phyloP scores from a whole-genome alignment of 2,888 invertebrate species.

The Eupithecia pulchellata region DNA sequence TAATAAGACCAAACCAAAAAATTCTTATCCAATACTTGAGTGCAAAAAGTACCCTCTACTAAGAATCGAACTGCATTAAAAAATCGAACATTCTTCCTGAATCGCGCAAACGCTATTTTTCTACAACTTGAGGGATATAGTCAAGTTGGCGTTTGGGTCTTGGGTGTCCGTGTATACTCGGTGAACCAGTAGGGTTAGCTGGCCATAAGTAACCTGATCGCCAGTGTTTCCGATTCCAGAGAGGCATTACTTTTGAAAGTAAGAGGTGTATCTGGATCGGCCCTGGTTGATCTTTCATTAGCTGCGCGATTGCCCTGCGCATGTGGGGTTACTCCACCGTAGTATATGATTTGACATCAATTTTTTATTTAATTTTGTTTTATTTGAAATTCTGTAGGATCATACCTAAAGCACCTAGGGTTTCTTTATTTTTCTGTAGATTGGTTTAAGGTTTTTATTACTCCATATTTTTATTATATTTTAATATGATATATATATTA shows the following conservation, averaged over 20 bases:
- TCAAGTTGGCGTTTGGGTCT: accelerated
- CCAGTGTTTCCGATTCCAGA: constrained; percentile 19
- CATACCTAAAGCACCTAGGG: too few relatives aligned
- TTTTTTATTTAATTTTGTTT: constrained; percentile 15
- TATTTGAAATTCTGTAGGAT: too few relatives aligned
- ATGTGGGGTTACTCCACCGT: constrained; percentile 46
- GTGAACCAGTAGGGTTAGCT: constrained; percentile 53
- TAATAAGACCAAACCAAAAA: not conserved
- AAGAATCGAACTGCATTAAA: constrained; percentile 8
- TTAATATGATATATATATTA: too few relatives aligned
- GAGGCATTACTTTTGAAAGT: constrained; percentile 42
- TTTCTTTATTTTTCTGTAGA: too few relatives aligned
- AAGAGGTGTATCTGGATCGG: constrained; percentile 37
- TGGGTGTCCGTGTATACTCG: constrained; percentile 61
- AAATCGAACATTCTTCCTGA: constrained; percentile 32
- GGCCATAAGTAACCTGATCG: constrained; percentile 41
- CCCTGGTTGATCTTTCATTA: constrained; percentile 21
- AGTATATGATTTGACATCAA: constrained; percentile 55
- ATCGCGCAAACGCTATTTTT: constrained; percentile 57
- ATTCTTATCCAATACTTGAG: not conserved
- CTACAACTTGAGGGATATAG: constrained; percentile 18
- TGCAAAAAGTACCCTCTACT: constrained; percentile 18
- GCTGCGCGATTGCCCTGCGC: constrained; percentile 47
- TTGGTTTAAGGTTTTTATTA: too few relatives aligned
- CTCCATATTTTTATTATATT: too few relatives aligned